phyloP scores from a whole-genome alignment of 2,888 invertebrate genomes.

The Himalopsyche kuldschensis region DNA sequence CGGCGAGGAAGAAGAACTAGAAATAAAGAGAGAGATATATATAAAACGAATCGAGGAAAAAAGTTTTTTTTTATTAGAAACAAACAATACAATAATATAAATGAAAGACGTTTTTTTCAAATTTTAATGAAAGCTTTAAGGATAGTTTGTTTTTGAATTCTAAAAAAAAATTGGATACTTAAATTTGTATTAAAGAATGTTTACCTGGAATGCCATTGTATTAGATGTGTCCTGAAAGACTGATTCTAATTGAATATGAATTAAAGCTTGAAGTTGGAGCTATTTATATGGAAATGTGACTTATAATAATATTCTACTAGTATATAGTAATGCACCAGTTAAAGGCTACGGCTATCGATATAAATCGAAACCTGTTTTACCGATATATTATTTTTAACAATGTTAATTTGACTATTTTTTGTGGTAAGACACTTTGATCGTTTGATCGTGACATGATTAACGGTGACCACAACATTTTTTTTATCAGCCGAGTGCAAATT shows the following conservation, averaged over 20 bases:
- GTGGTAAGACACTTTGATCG: background rate
- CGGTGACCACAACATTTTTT: background rate
- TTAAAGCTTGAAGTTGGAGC: background rate
- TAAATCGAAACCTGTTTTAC: background rate
- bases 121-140: background rate
- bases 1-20: constrained; percentile 28
- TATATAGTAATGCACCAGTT: background rate
- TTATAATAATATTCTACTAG: background rate
- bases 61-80: too few relatives aligned
- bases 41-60: background rate
- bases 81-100: background rate
- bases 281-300: background rate
- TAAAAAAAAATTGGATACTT: too few relatives aligned
- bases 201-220: background rate
- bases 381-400: background rate
- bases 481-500: too few relatives aligned
- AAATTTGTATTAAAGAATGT: background rate
- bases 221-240: background rate
- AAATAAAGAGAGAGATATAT: background rate
- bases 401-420: background rate
- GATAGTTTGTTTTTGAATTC: background rate
- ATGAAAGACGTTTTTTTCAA: background rate
- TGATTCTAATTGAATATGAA: background rate
- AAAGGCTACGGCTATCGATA: background rate
- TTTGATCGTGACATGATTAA: constrained; percentile 6